phyloP scores from a whole-genome alignment of 2,113 vertebrate genomes.

The Poeciliopsis retropinna region DNA sequence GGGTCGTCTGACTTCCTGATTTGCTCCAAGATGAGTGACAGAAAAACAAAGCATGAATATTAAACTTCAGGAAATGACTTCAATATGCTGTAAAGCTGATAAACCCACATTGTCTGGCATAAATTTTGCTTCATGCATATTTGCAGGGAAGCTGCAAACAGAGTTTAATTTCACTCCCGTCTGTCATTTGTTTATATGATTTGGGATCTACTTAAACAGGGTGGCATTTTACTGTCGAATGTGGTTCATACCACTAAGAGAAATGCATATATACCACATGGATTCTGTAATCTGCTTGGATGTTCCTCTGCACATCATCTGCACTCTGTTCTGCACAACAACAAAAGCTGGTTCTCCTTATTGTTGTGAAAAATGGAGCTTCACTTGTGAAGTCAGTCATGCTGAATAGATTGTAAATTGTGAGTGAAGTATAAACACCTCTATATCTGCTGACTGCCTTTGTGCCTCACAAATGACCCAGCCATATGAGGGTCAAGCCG shows the following conservation, averaged over 20 bases:
- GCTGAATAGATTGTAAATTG: conserved; percentile 73
- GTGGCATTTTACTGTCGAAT: conserved; percentile 4
- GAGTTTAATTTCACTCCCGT: conserved; percentile 42
- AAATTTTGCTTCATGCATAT: conserved; percentile 31
- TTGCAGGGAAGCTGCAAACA: conserved; percentile 31
- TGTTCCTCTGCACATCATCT: conserved; percentile 22
- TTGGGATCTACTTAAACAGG: conserved; percentile 44
- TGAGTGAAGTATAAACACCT: conserved; percentile 62
- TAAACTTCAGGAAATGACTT: conserved; percentile 36
- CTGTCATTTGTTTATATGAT: conserved; percentile 36
- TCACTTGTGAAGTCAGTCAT: conserved; percentile 59
- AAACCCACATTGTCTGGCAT: conserved; percentile 25
- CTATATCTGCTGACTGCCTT: conserved; percentile 59
- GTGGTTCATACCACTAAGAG: conserved; percentile 19
- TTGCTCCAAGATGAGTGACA: conserved; percentile 13
- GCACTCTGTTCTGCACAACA: conserved; percentile 2
- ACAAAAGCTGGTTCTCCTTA: conserved; percentile 32
- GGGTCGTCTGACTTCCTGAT: conserved; percentile 33
- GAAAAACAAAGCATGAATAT: conserved; percentile 30
- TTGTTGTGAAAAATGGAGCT: conserved; percentile 41
- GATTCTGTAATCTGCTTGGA: conserved; percentile 21
- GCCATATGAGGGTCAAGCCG: conserved; percentile 56
- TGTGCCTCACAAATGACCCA: conserved; percentile 68
- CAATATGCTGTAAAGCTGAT: conserved; percentile 24
- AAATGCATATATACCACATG: background rate